Evolutionary conservation across 2,113 vertebrate species (phyloP), one percentile per base, ranked within the genome.

Genomic region (Nibea albiflora): DNA sequence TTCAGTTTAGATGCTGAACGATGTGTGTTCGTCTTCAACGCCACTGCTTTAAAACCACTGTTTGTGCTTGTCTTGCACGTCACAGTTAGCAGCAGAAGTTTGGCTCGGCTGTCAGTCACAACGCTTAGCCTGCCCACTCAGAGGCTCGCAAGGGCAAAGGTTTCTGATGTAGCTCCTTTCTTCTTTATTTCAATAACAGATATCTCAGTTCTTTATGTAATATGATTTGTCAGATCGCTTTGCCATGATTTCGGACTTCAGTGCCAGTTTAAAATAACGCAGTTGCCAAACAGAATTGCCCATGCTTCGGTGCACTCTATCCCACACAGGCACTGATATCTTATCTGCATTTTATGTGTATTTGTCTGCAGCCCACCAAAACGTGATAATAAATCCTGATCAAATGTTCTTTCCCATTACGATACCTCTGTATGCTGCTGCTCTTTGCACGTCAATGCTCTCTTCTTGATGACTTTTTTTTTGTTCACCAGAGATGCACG

Each of bases 391-490:
- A 64, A 64, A 68, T 52, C 64, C 58, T 75, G 42, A 49, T 72
- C 0, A 1, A 73, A 69, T 60, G 11, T 63, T 66, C 22, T 71
- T 77, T 64, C 26, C 14, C 22, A 46, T 68, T 11, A n/a, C 28
- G 26, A 39, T 46, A 66, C 46, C 56, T 44, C 5, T 17, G 71
- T 57, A 53, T 61, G 16, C 70, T 67, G 73, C 67, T 42, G 67
- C 71, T 82, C 49, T 68, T 84, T 74, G 69, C 79, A 67, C 81
- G 80, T 78, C 47, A 86, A 28, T 72, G 56, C 64, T n/a, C 62
- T 76, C 54, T 63, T 53, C 52, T 46, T 10, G 16, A 66, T 26
- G 46, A n/a, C 5, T 56, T 54, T 81, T 35, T 60, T 39, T 39
- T 35, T n/a, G n/a, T n/a, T 47, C 68, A 54, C 64, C 47, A 12